Conservation (phyloP, 2,888 invertebrate genomes). For the Cephus runcator region DNA sequence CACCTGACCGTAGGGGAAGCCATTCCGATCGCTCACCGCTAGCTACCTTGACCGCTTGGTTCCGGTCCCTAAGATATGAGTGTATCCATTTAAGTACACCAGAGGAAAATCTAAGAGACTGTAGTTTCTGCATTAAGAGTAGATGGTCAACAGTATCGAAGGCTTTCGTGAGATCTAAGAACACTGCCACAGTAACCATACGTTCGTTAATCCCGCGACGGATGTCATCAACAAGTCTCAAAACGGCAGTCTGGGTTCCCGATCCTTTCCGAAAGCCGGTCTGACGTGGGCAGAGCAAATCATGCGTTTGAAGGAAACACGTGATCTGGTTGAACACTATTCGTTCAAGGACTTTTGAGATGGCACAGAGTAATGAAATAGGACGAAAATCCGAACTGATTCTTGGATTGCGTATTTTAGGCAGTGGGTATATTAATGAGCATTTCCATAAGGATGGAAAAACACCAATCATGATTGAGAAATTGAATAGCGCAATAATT, state of each 20-base stretch:
- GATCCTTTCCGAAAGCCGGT: constrained; percentile 7
- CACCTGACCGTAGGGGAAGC: constrained; percentile 4
- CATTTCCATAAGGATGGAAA: neutral
- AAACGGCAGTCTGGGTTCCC: constrained; percentile 8
- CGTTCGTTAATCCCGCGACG: constrained; percentile 4
- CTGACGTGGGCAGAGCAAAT: neutral
- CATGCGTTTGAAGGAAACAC: too few relatives aligned
- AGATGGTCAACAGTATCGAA: constrained; percentile 8
- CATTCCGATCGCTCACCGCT: constrained; percentile 1
- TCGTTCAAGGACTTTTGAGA: neutral
- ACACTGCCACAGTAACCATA: constrained; percentile 1
- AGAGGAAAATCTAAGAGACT: too few relatives aligned
- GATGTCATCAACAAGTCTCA: constrained; percentile 8
- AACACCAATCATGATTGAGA: neutral
- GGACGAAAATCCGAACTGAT: neutral
- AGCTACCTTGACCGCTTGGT: neutral
- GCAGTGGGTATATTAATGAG: neutral
- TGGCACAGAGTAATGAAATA: neutral
- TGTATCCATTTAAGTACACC: too few relatives aligned
- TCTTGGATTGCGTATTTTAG: neutral
- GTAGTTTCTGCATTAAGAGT: neutral
- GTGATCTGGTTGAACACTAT: too few relatives aligned
- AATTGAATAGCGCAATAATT: neutral
- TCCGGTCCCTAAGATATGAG: too few relatives aligned
- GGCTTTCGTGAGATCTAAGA: constrained; percentile 9